Evolutionary conservation across 2,888 invertebrate species (phyloP).

Genomic region (Chaitophorus viminalis): DNA sequence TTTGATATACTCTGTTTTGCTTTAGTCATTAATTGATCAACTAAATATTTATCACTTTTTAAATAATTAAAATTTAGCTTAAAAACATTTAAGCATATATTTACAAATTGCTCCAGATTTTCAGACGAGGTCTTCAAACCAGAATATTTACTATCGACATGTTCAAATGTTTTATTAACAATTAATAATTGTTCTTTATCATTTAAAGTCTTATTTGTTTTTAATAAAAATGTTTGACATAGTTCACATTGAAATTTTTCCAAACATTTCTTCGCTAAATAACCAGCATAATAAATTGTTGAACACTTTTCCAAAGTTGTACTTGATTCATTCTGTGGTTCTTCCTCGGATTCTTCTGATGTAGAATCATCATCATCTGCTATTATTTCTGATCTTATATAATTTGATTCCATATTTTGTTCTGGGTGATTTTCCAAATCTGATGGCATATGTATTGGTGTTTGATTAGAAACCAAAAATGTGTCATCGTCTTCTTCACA

Average conservation of each 20-base stretch:
- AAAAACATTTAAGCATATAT: constrained; percentile 24
- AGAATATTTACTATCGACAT: constrained; percentile 10
- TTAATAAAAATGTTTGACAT: constrained; percentile 29
- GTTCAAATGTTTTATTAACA: constrained; percentile 19
- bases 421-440: too few species aligned
- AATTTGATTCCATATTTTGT: too few species aligned
- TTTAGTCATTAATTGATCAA: background rate
- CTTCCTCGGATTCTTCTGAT: constrained; percentile 39
- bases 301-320: constrained; percentile 56
- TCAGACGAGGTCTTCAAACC: constrained; percentile 5
- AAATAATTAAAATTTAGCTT: background rate
- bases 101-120: constrained; percentile 5
- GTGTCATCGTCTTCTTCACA: constrained; percentile 12
- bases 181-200: constrained; percentile 3
- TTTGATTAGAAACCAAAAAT: constrained; percentile 11
- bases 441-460: background rate
- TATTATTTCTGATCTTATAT: too few species aligned
- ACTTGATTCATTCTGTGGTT: background rate
- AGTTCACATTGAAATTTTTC: constrained; percentile 48
- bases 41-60: constrained; percentile 14
- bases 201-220: background rate
- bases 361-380: background rate
- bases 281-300: constrained; percentile 54
- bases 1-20: background rate
- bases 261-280: constrained; percentile 47